Evolutionary conservation across 2,113 vertebrate genomes (phyloP).

Genomic region (Crotalus tigris): DNA sequence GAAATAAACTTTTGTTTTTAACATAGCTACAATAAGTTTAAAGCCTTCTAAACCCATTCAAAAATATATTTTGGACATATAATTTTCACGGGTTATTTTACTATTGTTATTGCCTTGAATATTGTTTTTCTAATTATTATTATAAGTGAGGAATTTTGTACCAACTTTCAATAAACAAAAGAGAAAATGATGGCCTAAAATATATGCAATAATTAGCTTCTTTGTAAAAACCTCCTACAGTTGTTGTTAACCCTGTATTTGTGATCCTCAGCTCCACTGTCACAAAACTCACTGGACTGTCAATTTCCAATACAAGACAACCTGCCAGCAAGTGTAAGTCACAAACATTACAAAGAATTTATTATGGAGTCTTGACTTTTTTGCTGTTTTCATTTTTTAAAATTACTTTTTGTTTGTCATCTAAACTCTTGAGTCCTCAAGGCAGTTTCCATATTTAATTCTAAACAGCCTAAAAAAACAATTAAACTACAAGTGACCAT

Average conservation of each 20-base stretch:
- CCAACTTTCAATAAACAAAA: background rate
- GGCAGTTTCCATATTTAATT: background rate
- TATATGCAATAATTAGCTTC: background rate
- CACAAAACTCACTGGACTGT: background rate
- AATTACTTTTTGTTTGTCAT: background rate
- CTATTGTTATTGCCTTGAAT: background rate
- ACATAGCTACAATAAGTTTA: background rate
- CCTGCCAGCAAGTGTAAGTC: slow-evolving; percentile 15
- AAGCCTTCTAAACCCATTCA: background rate
- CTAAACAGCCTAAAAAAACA: background rate
- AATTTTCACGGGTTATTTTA: background rate
- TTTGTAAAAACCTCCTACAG: background rate
- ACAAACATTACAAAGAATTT: background rate
- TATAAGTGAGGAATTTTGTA: background rate
- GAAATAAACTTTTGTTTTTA: background rate
- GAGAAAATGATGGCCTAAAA: background rate
- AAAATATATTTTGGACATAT: background rate
- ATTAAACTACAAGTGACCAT: background rate
- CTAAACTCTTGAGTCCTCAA: background rate
- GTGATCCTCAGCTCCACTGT: background rate
- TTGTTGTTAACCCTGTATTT: background rate
- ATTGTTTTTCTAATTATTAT: background rate
- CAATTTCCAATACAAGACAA: slow-evolving; percentile 17
- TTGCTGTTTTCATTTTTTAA: background rate
- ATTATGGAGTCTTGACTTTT: background rate